phyloP scores from a whole-genome alignment of 1,140 invertebrate species.

The Drosophila eugracilis region DNA sequence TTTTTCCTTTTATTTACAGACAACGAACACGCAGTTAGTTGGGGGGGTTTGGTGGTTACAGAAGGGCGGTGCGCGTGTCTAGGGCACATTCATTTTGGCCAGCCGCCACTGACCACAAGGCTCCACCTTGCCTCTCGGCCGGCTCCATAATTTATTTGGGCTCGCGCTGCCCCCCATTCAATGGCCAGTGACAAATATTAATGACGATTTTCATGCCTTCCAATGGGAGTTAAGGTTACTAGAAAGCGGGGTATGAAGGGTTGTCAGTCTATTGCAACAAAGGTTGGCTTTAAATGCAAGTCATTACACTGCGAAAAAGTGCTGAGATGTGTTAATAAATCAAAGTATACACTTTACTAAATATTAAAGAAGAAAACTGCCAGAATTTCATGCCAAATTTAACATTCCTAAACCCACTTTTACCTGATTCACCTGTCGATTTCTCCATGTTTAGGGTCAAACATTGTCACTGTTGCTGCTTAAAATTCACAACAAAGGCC shows the following conservation, averaged over 20 bases:
- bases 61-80: conserved; percentile 57
- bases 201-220: conserved; percentile 83
- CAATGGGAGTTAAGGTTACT: conserved; percentile 28
- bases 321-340: background rate
- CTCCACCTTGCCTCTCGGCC: conserved; percentile 45
- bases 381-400: too few relatives aligned
- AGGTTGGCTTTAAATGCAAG: conserved; percentile 21
- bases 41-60: background rate
- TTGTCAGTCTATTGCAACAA: conserved; percentile 45
- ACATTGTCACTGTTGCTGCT: conserved; percentile 35
- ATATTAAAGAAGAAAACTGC: too few relatives aligned
- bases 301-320: conserved; percentile 22
- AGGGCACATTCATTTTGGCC: conserved; percentile 71
- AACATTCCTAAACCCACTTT: background rate
- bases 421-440: conserved; percentile 1
- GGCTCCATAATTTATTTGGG: conserved; percentile 72
- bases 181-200: conserved; percentile 83
- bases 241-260: background rate
- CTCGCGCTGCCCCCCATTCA: conserved; percentile 58
- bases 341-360: too few relatives aligned
- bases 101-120: conserved; percentile 25
- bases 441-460: conserved; percentile 31
- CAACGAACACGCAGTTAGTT: conserved; percentile 67
- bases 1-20: conserved; percentile 63
- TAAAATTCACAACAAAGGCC: conserved; percentile 71